A percentile compares a stretch with the other conserved stretches of the same genome.
phyloP scores from a whole-genome alignment of 2,113 vertebrate genomes.

The Entelurus aequoreus region DNA sequence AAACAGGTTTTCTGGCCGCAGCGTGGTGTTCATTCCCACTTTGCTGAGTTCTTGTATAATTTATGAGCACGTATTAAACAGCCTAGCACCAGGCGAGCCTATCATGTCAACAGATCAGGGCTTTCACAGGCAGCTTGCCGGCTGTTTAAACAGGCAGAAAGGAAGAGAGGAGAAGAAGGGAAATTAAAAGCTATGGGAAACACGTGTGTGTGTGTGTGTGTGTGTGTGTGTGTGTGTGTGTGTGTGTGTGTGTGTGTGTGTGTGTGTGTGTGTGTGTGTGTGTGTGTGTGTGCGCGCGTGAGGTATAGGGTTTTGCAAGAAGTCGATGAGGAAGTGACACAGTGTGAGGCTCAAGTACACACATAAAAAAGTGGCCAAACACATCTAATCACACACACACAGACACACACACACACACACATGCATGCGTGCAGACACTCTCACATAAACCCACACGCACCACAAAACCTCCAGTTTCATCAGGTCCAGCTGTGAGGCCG shows the following conservation, averaged over 20 bases:
- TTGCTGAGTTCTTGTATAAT: constrained; percentile 62
- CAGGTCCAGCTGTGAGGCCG: constrained; percentile 55
- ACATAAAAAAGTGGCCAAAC: constrained; percentile 48
- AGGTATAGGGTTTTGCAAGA: constrained; percentile 5
- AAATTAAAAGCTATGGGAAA: constrained; percentile 66
- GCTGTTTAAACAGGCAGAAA: constrained; percentile 67
- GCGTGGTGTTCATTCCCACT: constrained; percentile 51
- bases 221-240: constrained; percentile 16
- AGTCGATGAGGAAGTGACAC: constrained; percentile 60
- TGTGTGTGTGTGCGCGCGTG: constrained; percentile 16
- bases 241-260: constrained; percentile 28
- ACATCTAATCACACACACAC: constrained; percentile 29
- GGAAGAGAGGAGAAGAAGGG: constrained; percentile 54
- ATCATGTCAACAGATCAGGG: constrained; percentile 69
- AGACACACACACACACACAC: constrained; percentile 14
- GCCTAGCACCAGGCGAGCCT: constrained; percentile 61
- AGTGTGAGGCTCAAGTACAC: constrained; percentile 58
- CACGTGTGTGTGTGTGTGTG: constrained; percentile 42
- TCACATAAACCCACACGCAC: constrained; percentile 22
- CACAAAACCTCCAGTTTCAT: constrained; percentile 57
- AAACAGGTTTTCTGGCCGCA: constrained; percentile 56
- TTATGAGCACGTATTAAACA: constrained; percentile 66
- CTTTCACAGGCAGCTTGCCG: constrained; percentile 64
- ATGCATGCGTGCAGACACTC: too few relatives aligned
- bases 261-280: constrained; percentile 14